phyloP scores from a whole-genome alignment of 2,797 vertebrate species.

The Myotis findleyi region DNA sequence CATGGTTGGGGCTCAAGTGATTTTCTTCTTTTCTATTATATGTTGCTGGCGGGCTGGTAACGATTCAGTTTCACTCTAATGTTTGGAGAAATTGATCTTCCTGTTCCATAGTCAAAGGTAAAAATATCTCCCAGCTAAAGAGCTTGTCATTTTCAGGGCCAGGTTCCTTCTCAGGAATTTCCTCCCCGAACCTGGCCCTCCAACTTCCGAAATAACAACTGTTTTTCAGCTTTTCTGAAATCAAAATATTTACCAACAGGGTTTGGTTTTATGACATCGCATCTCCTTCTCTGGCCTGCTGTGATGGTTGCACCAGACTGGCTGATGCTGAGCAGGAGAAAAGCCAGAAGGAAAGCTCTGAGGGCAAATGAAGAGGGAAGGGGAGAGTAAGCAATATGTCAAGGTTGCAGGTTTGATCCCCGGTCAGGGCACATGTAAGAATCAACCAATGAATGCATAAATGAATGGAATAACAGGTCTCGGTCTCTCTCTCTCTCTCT shows the following conservation, averaged over 20 bases:
- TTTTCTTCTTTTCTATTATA: slow-evolving; percentile 67
- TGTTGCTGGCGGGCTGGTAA: slow-evolving; percentile 51
- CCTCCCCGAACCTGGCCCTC: slow-evolving; percentile 62
- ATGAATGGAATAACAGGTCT: background rate
- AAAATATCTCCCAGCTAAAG: slow-evolving; percentile 77
- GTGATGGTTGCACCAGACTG: slow-evolving; percentile 33
- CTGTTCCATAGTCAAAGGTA: slow-evolving; percentile 73
- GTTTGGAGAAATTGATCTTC: slow-evolving; percentile 76
- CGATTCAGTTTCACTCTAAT: slow-evolving; percentile 73
- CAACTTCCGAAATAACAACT: slow-evolving; percentile 74
- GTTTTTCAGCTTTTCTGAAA: slow-evolving; percentile 77
- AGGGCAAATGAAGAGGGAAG: background rate
- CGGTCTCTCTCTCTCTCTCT: background rate
- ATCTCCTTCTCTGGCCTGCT: slow-evolving; percentile 63
- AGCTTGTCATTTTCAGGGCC: slow-evolving; percentile 48
- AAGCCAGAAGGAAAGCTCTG: background rate
- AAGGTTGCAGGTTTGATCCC: background rate
- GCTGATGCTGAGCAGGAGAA: slow-evolving; percentile 68
- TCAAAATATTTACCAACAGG: slow-evolving; percentile 80
- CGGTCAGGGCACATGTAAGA: background rate
- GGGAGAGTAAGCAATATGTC: background rate
- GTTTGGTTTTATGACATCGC: slow-evolving; percentile 68
- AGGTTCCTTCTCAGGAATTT: slow-evolving; percentile 77
- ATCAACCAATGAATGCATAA: background rate
- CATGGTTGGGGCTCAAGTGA: slow-evolving; percentile 52